Conservation (phyloP, 35 echinoderm and acorn worm species). For the Amphiura filiformis region DNA sequence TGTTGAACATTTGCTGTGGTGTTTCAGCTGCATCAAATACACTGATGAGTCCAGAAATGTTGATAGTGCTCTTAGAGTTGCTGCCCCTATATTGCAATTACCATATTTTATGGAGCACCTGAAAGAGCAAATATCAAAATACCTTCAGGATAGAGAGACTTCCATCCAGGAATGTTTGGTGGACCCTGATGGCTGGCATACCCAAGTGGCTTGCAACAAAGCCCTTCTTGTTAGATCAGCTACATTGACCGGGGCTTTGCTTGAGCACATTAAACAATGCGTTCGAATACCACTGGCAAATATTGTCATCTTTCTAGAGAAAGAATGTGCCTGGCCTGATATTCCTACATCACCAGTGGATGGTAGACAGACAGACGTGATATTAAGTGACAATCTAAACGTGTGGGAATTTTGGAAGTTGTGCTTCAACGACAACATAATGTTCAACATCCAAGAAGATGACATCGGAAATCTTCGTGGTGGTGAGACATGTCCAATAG, state of each 20-base stretch:
- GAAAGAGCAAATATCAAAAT: not conserved
- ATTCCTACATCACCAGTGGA: not conserved
- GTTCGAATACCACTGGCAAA: constrained; percentile 12
- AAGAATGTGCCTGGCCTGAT: constrained; percentile 20
- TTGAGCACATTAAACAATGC: constrained; percentile 16
- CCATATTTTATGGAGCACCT: not conserved
- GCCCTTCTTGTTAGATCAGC: constrained; percentile 13
- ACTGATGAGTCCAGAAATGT: not conserved
- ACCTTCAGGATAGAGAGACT: not conserved
- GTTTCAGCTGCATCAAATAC: constrained; percentile 36
- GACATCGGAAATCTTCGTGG: constrained; percentile 6
- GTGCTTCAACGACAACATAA: not conserved
- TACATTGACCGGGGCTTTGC: not conserved
- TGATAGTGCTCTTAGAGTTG: not conserved
- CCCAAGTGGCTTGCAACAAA: constrained; percentile 3
- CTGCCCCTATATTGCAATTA: not conserved
- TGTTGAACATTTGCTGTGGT: constrained; percentile 21
- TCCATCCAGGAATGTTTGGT: too few relatives aligned
- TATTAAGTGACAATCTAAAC: not conserved
- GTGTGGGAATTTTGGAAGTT: not conserved
- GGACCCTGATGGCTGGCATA: not conserved
- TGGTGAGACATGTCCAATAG: constrained; percentile 19
- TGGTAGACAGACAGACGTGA: not conserved
- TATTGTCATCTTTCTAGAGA: constrained; percentile 17
- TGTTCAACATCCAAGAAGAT: not conserved